Percentiles rank a stretch among this genome's conserved stretches.
phyloP scores from a whole-genome alignment of 2,113 vertebrate species.

The Alethe diademata region DNA sequence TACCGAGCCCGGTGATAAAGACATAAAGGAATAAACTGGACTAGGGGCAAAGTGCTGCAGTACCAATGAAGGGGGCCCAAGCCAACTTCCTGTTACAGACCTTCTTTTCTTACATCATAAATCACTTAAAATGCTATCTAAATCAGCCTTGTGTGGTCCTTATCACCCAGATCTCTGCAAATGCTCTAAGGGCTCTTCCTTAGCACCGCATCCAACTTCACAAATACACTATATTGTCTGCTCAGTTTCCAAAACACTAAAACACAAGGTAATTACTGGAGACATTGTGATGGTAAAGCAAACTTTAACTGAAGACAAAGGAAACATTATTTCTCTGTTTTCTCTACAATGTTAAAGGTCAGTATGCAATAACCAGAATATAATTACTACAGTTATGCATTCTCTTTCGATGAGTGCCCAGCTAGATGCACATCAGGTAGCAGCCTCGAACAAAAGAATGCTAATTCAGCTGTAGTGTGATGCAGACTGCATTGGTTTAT shows the following conservation, averaged over 20 bases:
- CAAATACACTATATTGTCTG: neutral
- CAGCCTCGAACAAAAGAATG: neutral
- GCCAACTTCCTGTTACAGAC: neutral
- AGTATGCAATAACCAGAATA: conserved; percentile 40
- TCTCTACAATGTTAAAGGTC: neutral
- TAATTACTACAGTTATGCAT: conserved; percentile 39
- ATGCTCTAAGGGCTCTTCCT: neutral
- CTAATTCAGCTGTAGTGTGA: neutral
- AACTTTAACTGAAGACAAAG: neutral
- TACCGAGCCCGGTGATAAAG: neutral
- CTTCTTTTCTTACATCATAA: neutral
- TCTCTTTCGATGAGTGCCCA: neutral
- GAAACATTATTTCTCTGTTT: conserved; percentile 17
- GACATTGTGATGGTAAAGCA: neutral
- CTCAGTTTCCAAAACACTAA: neutral
- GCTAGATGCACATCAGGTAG: neutral
- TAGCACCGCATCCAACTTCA: neutral
- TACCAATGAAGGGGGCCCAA: neutral
- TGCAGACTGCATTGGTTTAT: neutral
- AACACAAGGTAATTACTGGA: conserved; percentile 18
- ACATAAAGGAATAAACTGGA: neutral
- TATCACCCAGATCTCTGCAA: neutral
- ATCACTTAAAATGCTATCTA: neutral
- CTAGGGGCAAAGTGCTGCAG: neutral
- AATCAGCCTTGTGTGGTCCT: neutral